Evolutionary conservation across 2,888 invertebrate species (phyloP).

Genomic region (Athrips mouffetella): DNA sequence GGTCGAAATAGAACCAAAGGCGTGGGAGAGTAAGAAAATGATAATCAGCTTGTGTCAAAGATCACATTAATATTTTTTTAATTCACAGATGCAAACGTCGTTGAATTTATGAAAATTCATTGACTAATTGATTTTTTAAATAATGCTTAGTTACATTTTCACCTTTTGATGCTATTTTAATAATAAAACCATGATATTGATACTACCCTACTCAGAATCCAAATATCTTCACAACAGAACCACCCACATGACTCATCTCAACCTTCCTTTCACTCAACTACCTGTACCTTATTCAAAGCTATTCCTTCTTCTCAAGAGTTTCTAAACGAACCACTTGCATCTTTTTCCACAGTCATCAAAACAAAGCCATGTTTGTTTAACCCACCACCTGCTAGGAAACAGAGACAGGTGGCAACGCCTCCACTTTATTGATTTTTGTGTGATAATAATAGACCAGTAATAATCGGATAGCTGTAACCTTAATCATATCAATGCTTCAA

Average conservation of each 20-base stretch:
- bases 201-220: too few relatives aligned
- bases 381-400: conserved; percentile 18
- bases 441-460: background rate
- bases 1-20: background rate
- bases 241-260: background rate
- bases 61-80: too few relatives aligned
- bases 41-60: too few relatives aligned
- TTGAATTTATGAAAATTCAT: too few relatives aligned
- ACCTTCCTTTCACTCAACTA: background rate
- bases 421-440: conserved; percentile 4
- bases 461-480: too few relatives aligned
- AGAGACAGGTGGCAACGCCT: conserved; percentile 16
- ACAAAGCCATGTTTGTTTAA: conserved; percentile 21
- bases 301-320: background rate
- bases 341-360: conserved; percentile 22
- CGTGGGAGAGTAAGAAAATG: conserved; percentile 1
- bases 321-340: background rate
- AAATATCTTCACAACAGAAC: too few relatives aligned
- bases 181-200: too few relatives aligned
- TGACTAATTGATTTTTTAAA: too few relatives aligned
- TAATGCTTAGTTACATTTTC: too few relatives aligned
- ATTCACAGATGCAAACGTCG: too few relatives aligned
- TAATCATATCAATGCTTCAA: too few relatives aligned
- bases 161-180: too few relatives aligned
- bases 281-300: background rate